A percentile compares a stretch with the other conserved stretches of the same genome.
These are phyloP conservation scores for Helostoma temminkii DNA, from an alignment of 2,797 vertebrate genomes.

Conservation along the genomic window DNA sequence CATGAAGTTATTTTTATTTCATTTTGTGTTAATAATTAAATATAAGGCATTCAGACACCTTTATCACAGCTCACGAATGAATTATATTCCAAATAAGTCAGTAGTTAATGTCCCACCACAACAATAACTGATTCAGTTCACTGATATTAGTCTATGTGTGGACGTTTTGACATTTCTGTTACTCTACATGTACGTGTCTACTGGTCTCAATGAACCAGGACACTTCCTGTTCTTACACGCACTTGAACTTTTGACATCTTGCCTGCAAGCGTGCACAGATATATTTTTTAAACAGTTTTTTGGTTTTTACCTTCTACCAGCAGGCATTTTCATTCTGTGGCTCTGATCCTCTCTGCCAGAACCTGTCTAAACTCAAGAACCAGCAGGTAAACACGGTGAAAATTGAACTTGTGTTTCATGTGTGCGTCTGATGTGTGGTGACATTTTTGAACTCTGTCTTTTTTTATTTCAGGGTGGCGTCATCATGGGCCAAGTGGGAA, in stretches of 20 bases:
- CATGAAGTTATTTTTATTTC: neutral
- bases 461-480: constrained; percentile 48
- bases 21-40: neutral
- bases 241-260: constrained; percentile 28
- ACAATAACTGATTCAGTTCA: neutral
- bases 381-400: constrained; percentile 30
- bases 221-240: constrained; percentile 18
- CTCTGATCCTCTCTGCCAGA: constrained; percentile 20
- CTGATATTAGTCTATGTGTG: neutral
- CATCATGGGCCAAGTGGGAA: constrained; percentile 10
- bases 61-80: neutral
- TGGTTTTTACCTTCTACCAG: neutral
- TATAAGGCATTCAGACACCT: neutral
- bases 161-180: neutral
- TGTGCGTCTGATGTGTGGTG: neutral
- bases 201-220: neutral
- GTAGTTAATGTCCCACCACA: neutral
- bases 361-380: constrained; percentile 21
- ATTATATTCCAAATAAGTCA: neutral
- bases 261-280: neutral
- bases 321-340: constrained; percentile 33
- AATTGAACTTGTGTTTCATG: accelerated
- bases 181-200: neutral
- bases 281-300: neutral
- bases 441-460: neutral